phyloP scores from a whole-genome alignment of 2,888 invertebrate species.

The Tetranychus truncatus region DNA sequence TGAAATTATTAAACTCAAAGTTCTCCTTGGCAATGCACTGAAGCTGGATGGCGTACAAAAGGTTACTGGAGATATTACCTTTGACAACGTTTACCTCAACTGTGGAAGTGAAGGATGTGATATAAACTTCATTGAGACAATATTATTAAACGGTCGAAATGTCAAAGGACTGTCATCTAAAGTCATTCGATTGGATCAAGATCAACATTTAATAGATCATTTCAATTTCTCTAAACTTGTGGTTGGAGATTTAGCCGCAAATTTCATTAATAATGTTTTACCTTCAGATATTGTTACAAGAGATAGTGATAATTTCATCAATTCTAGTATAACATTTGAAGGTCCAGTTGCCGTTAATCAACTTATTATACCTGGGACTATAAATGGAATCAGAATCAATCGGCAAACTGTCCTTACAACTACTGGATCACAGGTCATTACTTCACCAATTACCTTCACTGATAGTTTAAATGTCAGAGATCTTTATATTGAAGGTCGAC shows the following conservation, averaged over 20 bases:
- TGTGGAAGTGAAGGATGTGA: not conserved
- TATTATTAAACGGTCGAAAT: not conserved
- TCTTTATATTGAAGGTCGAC: not conserved
- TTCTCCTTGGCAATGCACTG: not conserved
- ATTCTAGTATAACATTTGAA: not conserved
- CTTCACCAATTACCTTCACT: not conserved
- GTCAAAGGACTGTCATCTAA: not conserved
- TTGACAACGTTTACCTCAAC: not conserved
- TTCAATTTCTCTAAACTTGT: not conserved
- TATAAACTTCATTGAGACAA: not conserved
- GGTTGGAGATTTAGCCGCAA: not conserved
- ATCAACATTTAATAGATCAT: not conserved
- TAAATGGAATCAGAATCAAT: not conserved
- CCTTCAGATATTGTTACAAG: not conserved
- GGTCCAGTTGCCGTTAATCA: not conserved
- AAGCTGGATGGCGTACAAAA: not conserved
- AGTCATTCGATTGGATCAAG: not conserved
- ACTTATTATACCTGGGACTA: not conserved
- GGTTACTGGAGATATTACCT: not conserved
- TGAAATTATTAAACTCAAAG: not conserved
- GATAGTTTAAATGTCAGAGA: not conserved
- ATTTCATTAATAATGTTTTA: not conserved
- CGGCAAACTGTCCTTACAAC: not conserved
- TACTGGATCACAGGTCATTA: not conserved
- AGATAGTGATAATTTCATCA: not conserved